These are phyloP conservation scores for Saguinus imperator DNA, from an alignment of 2,113 vertebrate genomes.

Conservation along the genomic window DNA sequence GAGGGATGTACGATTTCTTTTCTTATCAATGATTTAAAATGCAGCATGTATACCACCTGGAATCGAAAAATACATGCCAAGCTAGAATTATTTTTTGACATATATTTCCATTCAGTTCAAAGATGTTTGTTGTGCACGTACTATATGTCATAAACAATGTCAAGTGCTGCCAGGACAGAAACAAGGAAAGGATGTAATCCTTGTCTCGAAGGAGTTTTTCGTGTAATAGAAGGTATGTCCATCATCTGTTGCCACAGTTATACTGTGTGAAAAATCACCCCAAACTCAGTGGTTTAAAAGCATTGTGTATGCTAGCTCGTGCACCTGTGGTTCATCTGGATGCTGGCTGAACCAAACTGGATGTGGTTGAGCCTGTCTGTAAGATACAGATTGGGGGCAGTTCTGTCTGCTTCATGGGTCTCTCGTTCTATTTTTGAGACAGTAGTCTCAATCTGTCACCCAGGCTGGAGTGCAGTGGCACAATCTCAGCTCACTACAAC, in stretches of 20 bases:
- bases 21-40: constrained; percentile 23
- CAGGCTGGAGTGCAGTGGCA: too few species aligned
- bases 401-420: neutral
- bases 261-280: neutral
- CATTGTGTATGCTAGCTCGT: neutral
- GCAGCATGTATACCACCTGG: neutral
- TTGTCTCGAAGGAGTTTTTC: neutral
- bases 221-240: neutral
- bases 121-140: neutral
- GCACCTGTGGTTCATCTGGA: neutral
- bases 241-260: neutral
- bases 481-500: too few species aligned
- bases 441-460: too few species aligned
- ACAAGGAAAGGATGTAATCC: neutral
- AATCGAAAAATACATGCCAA: neutral
- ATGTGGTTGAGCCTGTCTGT: neutral
- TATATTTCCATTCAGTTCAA: neutral
- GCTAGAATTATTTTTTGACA: neutral
- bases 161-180: neutral
- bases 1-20: neutral
- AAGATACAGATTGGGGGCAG: neutral
- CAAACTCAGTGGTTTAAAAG: neutral
- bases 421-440: too few species aligned
- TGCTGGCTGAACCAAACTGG: too few species aligned
- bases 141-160: neutral